A percentile compares a stretch with the other conserved stretches of the same genome.
phyloP scores from a whole-genome alignment of 2,797 vertebrate species.

The Gymnocypris eckloni region DNA sequence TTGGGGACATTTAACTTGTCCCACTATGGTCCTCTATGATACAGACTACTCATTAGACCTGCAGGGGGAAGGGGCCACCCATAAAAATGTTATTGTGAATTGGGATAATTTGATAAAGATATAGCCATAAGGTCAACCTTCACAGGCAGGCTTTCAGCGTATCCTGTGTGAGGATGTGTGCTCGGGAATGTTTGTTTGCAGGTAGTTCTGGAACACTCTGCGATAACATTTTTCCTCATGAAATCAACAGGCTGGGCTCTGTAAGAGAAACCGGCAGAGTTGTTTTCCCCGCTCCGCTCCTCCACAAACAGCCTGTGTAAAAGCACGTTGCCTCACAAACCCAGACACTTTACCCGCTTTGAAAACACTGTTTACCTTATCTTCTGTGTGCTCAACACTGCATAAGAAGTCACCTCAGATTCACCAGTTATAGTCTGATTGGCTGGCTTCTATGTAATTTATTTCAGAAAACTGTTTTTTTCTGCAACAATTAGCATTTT shows the following conservation, averaged over 20 bases:
- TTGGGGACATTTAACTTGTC: not conserved
- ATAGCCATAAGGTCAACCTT: not conserved
- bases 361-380: constrained; percentile 64
- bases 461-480: no score
- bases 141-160: constrained; percentile 52
- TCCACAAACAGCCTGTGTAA: constrained; percentile 75
- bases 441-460: not conserved
- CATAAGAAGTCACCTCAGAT: constrained; percentile 42
- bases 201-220: constrained; percentile 71
- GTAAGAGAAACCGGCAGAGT: constrained; percentile 64
- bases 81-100: constrained; percentile 7
- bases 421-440: constrained; percentile 19
- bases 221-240: constrained; percentile 76
- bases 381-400: constrained; percentile 33
- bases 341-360: constrained; percentile 71
- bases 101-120: constrained; percentile 49
- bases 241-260: constrained; percentile 75
- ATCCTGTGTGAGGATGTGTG: constrained; percentile 53
- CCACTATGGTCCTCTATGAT: not conserved
- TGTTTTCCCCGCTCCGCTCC: constrained; percentile 47
- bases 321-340: constrained; percentile 54
- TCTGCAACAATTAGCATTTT: no score
- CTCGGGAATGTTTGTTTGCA: constrained; percentile 71
- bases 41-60: not conserved
- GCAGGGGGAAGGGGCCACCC: not conserved